Conservation (phyloP, 2,113 vertebrate species). For the pig (Sus scrofa) region T2T-Sscrofa CM000824.6:178014001-178014500, state of each 20-base stretch:
- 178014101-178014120: neutral
- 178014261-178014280: neutral
- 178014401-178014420: neutral
- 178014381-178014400: neutral
- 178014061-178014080: neutral
- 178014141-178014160: neutral
- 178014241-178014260: neutral
- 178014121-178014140: neutral
- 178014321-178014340: neutral
- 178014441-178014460: neutral
- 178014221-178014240: neutral
- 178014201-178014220: neutral
- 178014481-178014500: neutral
- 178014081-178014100: neutral
- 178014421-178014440: neutral
- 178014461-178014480: neutral
- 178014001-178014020: neutral
- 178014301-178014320: neutral
- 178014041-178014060: neutral
- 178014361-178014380: neutral
- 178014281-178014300: neutral
- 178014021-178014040: neutral
- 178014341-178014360: neutral
- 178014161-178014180: neutral
- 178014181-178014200: neutral